Evolutionary conservation across 64 coral and sea anemone genomes (phyloP), one percentile per base, ranked within the genome.

Genomic region (Platygyra sinensis): DNA sequence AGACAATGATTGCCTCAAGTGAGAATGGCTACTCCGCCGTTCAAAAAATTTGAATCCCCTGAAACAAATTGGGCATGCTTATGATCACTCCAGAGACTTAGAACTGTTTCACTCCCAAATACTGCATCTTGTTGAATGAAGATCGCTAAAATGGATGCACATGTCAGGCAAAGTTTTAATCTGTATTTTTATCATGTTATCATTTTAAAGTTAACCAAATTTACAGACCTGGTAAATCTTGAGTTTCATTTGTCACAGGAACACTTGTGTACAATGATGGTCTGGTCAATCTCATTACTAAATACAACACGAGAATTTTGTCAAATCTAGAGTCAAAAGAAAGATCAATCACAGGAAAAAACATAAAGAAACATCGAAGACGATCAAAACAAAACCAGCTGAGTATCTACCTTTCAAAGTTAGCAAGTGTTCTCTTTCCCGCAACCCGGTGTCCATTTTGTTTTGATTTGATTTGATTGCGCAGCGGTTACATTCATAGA

Each of bases 271-370:
- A 94, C 46, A 98, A 65, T 7, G 96, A 98, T 62, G 96, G 96
- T 74, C 90, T 94, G 13, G 96, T 98, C 8, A 98, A 65, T 87
- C 96, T 91, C 96, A 98, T 98, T 13, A 98, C 96, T 98, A 65
- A 39, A 90, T 11, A 65, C 19, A 39, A 10, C 2, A 69, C 63
- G 2, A 25, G 17, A 22, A 22, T 0, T 67, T 1, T 13, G 15
- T 8, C 20, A 67, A 25, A 67, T 9, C 19, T 3, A 67, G 18
- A 3, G 24, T 22, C 63, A 67, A 19, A 67, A 67, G 1, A 38
- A 42, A 42, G 39, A 3, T 8, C 5, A 27, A 28, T 49, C 39
- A 50, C 49, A 24, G 39, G 49, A 8, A 36, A 50, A 2, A 9
- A 22, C 17, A 20, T 22, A 1, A 38, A 3, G 62, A 62, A 65